Base-by-base conservation (phyloP, 2,888 invertebrate species). In the Agrenia bidenticulata region DNA sequence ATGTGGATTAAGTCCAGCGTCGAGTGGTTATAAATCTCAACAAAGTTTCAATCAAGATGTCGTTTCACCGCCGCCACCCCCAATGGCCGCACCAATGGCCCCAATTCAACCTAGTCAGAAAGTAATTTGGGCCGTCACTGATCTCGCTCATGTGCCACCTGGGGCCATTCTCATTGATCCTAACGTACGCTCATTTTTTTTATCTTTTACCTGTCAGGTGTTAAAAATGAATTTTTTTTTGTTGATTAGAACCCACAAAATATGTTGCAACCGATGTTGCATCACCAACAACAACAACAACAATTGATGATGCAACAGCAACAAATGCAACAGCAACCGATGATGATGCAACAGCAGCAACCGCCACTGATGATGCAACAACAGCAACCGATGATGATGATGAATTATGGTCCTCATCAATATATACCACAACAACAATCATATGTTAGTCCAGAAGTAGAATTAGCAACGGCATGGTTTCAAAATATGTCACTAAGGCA, bases 151-250 rank as follows among this genome's bases (percentile, higher is more conserved):
- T 73, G 92, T 94, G 67, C 94, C 94, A 58, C 84, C 88, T 63
- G 94, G 94, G 67, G 92, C 92, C 76, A 83, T 94, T 77, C 89
- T 94, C 77, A 91, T 95, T 79, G 90, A 94, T 80, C 94, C 94
- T 24, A 85, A 85, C 5, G 32, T 32, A 15, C n/a, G n/a, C n/a
- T n/a, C n/a, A n/a, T n/a, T n/a, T n/a, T n/a, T n/a, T n/a, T n/a
- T n/a, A n/a, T n/a, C n/a, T n/a, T n/a, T n/a, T n/a, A n/a, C n/a
- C n/a, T n/a, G n/a, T n/a, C n/a, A 15, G 41, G 41, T 39, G 41
- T 39, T 15, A 15, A 15, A 39, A 39, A 11, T 15, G 41, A 53
- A 32, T 23, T 19, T 19, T 23, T 5, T 26, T 17, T 17, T 53
- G 5, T 9, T 42, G 39, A n/a, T n/a, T n/a, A n/a, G 39, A 37